Evolutionary conservation across 2,113 vertebrate genomes (phyloP), one percentile per base, ranked within the genome.

Genomic region (Grus americana): DNA sequence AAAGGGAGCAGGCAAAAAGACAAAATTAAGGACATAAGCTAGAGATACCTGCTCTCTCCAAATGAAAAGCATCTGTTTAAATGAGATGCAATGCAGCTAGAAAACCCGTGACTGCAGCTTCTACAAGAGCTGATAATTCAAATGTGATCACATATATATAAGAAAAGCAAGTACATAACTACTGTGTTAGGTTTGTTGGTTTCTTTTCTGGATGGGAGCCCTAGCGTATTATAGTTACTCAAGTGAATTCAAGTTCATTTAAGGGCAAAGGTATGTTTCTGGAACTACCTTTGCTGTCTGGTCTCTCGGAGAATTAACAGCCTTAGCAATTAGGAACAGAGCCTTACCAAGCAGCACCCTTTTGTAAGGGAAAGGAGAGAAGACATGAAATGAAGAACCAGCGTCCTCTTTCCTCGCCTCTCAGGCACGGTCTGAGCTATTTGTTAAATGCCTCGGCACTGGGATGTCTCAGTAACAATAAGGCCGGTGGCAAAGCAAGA

Each of bases 401-500:
- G 27, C 55, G 82, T 19, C 23, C 72, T 91, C 67, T 79, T 76
- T 58, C 44, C 49, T 76, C 78, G 67, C 40, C 58, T 81, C 62
- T 72, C 57, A 88, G 74, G 61, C 79, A 50, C 5, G 14, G 62
- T 46, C 68, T 57, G 68, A 91, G 47, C 55, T 81, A 67, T 92
- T 91, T 18, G 38, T 76, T 82, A 70, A 96, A 91, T 36, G 61
- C 42, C 68, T 90, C 4, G 0, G 78, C 65, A 52, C 71, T 50
- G 71, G 52, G 42, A 70, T 71, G 38, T 79, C 68, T 92, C 49
- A 23, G 61, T 61, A 95, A 94, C 72, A 88, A 49, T 55, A 74
- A 78, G 74, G 79, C 70, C 70, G 78, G 73, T 82, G 65, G 93
- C 84, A 91, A 91, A 94, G 73, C 65, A 83, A 88, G 79, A 91